phyloP scores from a whole-genome alignment of 2,797 vertebrate species.

The Cossypha caffra region DNA sequence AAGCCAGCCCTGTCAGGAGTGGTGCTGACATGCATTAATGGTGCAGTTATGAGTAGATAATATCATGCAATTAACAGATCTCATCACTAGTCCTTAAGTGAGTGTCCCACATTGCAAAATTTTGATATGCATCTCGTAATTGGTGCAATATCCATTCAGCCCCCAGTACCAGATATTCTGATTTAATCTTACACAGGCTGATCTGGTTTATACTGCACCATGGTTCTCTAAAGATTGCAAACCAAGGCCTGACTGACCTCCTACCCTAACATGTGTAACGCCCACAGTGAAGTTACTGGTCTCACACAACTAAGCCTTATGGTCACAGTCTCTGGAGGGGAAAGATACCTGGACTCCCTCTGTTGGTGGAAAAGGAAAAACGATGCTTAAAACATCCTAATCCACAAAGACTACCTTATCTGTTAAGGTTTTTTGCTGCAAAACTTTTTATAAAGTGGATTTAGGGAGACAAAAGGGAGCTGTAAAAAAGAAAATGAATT shows the following conservation, averaged over 20 bases:
- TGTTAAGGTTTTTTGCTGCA: neutral
- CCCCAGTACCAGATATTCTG: neutral
- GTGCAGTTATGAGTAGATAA: constrained; percentile 25
- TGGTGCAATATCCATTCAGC: neutral
- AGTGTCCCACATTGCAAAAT: neutral
- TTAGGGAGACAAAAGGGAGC: neutral
- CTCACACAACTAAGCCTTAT: neutral
- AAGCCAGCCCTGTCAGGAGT: constrained; percentile 63
- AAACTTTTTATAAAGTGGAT: neutral
- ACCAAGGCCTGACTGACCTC: neutral
- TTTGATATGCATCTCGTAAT: neutral
- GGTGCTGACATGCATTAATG: constrained; percentile 53
- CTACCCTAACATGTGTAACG: neutral
- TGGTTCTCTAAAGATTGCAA: neutral
- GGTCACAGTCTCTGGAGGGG: neutral
- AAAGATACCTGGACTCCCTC: constrained; percentile 34
- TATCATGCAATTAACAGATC: constrained; percentile 58
- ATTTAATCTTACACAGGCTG: neutral
- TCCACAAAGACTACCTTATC: neutral
- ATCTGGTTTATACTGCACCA: neutral
- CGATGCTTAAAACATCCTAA: neutral
- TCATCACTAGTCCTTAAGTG: constrained; percentile 36
- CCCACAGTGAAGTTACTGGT: neutral
- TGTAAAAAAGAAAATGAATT: neutral
- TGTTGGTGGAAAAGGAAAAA: constrained; percentile 43